Percentiles rank a stretch among this genome's conserved stretches.
These are phyloP conservation scores for Drosophila serrata DNA, from an alignment of 1,140 invertebrate genomes.

Conservation along the genomic window DNA sequence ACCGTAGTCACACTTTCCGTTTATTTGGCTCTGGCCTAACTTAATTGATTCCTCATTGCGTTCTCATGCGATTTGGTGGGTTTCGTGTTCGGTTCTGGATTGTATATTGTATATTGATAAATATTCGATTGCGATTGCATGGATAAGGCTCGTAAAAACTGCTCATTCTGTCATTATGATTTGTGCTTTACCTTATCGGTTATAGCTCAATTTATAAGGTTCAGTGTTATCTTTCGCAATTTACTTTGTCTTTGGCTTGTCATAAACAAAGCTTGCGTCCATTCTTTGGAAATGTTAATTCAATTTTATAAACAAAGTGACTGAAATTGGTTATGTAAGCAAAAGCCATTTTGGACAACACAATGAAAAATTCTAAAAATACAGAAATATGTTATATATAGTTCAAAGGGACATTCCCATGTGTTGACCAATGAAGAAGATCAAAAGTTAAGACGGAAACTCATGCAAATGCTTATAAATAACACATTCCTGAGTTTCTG, in stretches of 20 bases:
- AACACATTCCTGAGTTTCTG: background rate
- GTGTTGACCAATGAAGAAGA: conserved; percentile 8
- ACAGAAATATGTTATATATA: background rate
- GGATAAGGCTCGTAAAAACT: conserved; percentile 39
- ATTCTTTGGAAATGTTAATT: conserved; percentile 3
- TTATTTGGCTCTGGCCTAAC: conserved; percentile 39
- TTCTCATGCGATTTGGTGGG: conserved; percentile 16
- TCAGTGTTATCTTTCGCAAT: conserved; percentile 15
- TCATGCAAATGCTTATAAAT: conserved; percentile 3
- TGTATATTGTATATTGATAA: conserved; percentile 12
- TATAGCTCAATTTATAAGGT: conserved; percentile 29
- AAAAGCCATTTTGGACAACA: background rate
- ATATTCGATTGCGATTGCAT: conserved; percentile 22
- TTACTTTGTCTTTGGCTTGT: conserved; percentile 13
- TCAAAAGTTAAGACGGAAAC: conserved; percentile 6
- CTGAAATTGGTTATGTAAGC: conserved; percentile 11
- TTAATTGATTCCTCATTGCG: conserved; percentile 46
- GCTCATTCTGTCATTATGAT: conserved; percentile 32
- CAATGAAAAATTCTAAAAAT: conserved; percentile 16
- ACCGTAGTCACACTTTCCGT: conserved; percentile 4
- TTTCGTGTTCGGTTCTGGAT: conserved; percentile 9
- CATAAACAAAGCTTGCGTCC: conserved; percentile 5
- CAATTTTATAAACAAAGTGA: conserved; percentile 8
- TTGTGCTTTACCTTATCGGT: conserved; percentile 9
- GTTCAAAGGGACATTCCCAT: conserved; percentile 10